Evolutionary conservation across 2,797 vertebrate species (phyloP).

Genomic region (Clarias fuscus): DNA sequence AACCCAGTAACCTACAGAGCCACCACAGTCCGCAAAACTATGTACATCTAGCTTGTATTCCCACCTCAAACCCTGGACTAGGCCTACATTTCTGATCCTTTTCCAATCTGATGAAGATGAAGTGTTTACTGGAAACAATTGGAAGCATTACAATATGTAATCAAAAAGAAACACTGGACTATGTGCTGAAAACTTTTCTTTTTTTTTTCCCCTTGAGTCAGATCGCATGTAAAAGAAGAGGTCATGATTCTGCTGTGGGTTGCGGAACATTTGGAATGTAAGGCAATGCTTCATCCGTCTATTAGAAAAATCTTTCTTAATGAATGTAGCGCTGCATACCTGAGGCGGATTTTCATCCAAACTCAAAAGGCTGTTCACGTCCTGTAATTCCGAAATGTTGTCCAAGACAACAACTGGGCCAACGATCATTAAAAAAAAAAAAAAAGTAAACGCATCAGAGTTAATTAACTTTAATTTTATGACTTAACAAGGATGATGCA

Average conservation of each 20-base stretch:
- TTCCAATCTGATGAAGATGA: background rate
- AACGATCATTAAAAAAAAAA: conserved; percentile 14
- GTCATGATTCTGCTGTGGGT: background rate
- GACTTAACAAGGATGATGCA: conserved; percentile 42
- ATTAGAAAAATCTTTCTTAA: background rate
- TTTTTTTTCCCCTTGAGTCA: background rate
- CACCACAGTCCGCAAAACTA: too few species aligned
- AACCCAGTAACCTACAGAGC: too few species aligned
- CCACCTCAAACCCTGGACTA: too few species aligned
- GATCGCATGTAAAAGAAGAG: background rate
- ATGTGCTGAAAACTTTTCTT: background rate
- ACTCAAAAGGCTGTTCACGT: background rate
- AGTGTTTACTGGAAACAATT: background rate
- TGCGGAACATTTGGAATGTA: background rate
- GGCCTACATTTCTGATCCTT: too few species aligned
- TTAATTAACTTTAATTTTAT: conserved; percentile 42
- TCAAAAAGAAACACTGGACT: background rate
- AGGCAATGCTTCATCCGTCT: background rate
- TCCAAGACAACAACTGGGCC: background rate
- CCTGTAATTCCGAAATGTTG: background rate
- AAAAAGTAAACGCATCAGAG: background rate
- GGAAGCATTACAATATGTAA: background rate
- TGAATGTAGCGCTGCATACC: background rate
- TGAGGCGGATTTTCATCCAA: background rate
- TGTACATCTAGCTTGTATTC: too few species aligned